These are phyloP conservation scores for Thunnus albacares DNA, from an alignment of 2,797 vertebrate genomes.

Conservation along the genomic window DNA sequence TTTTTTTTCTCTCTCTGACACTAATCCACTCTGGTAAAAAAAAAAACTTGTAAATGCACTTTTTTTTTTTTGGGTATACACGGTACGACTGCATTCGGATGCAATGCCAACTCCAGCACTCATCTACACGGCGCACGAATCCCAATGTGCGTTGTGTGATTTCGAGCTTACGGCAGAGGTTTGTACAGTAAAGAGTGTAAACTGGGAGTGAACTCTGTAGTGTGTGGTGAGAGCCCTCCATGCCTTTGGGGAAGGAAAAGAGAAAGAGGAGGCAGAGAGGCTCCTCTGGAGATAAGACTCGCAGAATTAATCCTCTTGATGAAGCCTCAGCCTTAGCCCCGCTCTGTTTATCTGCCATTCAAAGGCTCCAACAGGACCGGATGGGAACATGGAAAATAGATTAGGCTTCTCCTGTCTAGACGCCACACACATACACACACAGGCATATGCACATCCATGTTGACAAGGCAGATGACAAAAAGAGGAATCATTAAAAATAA, in stretches of 20 bases:
- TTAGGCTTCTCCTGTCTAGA: slow-evolving; percentile 77
- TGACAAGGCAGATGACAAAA: slow-evolving; percentile 69
- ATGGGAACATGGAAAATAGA: slow-evolving; percentile 79
- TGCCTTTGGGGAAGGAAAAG: slow-evolving; percentile 56
- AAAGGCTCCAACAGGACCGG: slow-evolving; percentile 76
- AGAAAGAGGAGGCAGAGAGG: slow-evolving; percentile 72
- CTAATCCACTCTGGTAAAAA: slow-evolving; percentile 42
- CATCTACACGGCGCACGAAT: not conserved
- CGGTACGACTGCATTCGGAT: not conserved
- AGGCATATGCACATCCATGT: slow-evolving; percentile 38
- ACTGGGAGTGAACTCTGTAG: slow-evolving; percentile 69
- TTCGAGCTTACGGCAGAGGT: slow-evolving; percentile 39
- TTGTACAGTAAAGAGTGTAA: slow-evolving; percentile 60
- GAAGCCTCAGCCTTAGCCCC: slow-evolving; percentile 76
- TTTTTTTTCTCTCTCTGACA: slow-evolving; percentile 41
- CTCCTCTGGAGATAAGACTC: slow-evolving; percentile 81
- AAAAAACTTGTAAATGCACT: slow-evolving; percentile 31
- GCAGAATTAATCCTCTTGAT: slow-evolving; percentile 83
- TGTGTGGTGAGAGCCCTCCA: slow-evolving; percentile 56
- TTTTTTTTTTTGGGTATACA: not conserved
- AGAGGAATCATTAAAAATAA: slow-evolving; percentile 50
- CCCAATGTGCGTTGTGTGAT: slow-evolving; percentile 3
- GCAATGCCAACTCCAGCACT: not conserved
- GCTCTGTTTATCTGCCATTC: slow-evolving; percentile 83
- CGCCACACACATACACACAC: slow-evolving; percentile 53